Conservation (phyloP, 2,888 invertebrate genomes). For the Heliconius sara region DNA sequence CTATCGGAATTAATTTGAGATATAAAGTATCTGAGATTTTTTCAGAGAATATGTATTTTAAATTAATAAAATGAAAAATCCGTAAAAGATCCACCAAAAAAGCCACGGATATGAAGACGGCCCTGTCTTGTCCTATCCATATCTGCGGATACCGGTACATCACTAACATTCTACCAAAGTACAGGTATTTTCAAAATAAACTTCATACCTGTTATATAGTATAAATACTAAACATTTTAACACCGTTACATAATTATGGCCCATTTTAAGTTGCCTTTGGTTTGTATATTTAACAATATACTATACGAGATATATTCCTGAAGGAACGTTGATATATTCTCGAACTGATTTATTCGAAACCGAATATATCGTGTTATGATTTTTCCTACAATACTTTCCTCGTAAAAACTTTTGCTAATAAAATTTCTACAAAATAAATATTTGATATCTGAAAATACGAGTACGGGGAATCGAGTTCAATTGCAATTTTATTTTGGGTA, state of each 20-base stretch:
- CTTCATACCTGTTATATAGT: not conserved
- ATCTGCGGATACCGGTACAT: no score
- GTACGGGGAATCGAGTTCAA: not conserved
- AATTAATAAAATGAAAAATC: no score
- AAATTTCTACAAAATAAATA: not conserved
- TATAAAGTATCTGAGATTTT: no score
- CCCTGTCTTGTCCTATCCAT: no score
- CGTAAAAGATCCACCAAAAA: no score
- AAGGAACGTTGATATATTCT: not conserved
- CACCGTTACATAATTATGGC: not conserved
- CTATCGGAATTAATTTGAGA: no score
- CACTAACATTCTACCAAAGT: no score
- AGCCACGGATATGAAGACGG: no score
- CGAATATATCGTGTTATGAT: not conserved
- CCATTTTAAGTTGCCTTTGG: no score
- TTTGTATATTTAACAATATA: no score
- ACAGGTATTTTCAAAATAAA: no score
- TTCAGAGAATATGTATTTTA: no score
- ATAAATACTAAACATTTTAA: not conserved
- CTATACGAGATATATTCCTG: not conserved
- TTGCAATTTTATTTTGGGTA: not conserved
- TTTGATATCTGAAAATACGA: not conserved
- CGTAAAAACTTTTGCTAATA: not conserved
- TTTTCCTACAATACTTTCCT: not conserved
- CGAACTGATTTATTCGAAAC: not conserved